Percentiles rank a stretch among this genome's conserved stretches.
These are phyloP conservation scores for Ploceus nigricollis DNA, from an alignment of 2,113 vertebrate species.

Conservation along the genomic window DNA sequence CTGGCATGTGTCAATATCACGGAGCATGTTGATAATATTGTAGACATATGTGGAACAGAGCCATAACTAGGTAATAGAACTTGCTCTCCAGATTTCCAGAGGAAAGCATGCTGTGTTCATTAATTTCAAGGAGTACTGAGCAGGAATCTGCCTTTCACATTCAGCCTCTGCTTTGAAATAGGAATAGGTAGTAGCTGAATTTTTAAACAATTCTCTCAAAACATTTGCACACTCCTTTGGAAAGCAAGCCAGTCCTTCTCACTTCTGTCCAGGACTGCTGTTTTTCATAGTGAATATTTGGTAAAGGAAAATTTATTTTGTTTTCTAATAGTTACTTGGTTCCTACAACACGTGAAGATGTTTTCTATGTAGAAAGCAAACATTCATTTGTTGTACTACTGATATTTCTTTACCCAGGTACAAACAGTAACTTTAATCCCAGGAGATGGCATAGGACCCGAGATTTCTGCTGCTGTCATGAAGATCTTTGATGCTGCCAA, in stretches of 20 bases:
- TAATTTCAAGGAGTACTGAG: background rate
- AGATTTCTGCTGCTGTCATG: constrained; percentile 90
- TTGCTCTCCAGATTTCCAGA: background rate
- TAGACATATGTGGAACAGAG: background rate
- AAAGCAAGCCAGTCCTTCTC: background rate
- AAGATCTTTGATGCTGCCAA: constrained; percentile 94
- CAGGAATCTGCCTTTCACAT: background rate
- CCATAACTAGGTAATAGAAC: background rate
- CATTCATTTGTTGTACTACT: background rate
- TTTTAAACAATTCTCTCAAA: background rate
- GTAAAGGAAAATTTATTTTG: background rate
- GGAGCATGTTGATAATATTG: background rate
- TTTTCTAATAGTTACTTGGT: background rate
- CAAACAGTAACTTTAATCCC: constrained; percentile 95
- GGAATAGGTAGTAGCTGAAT: background rate
- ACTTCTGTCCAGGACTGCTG: background rate
- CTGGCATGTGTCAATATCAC: background rate
- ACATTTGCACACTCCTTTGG: background rate
- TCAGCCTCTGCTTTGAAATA: background rate
- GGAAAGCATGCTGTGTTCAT: background rate
- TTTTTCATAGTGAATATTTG: background rate
- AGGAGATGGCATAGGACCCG: constrained; percentile 95
- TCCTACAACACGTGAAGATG: background rate
- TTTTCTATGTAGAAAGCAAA: background rate
- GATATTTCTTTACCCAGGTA: constrained; percentile 69